Percentiles rank a stretch among this genome's conserved stretches.
These are phyloP conservation scores for Oligia latruncula DNA, from an alignment of 2,888 invertebrate species.

Conservation along the genomic window DNA sequence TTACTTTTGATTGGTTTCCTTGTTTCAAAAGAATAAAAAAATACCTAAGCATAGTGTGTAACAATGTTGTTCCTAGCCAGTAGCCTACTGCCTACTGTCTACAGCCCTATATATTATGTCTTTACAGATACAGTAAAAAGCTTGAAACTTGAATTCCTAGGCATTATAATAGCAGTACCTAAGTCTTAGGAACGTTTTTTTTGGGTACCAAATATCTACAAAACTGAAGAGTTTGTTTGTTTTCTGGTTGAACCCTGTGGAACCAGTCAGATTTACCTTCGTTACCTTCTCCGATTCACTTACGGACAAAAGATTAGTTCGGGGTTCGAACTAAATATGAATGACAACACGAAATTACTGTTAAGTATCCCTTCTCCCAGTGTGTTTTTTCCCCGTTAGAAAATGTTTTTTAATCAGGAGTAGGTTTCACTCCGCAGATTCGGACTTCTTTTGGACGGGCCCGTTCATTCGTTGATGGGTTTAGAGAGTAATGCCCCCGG, in stretches of 20 bases:
- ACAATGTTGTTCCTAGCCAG: neutral
- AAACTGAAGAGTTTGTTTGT: neutral
- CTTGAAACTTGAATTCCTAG: neutral
- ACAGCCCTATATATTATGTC: neutral
- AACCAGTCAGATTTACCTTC: neutral
- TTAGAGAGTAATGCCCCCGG: neutral
- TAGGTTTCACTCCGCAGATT: neutral
- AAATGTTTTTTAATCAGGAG: neutral
- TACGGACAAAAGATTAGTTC: neutral
- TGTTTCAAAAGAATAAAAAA: neutral
- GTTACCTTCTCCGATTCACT: neutral
- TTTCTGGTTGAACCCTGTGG: neutral
- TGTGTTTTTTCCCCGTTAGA: neutral
- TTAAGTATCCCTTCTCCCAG: neutral
- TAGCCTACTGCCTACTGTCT: no score
- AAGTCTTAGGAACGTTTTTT: neutral
- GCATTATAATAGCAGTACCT: neutral
- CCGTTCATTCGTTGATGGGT: neutral
- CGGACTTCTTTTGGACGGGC: neutral
- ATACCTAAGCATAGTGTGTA: neutral
- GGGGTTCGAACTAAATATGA: neutral
- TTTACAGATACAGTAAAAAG: neutral
- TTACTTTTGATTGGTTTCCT: conserved; percentile 2
- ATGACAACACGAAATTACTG: neutral
- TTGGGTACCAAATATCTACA: neutral